Base-by-base conservation (phyloP, 2,888 invertebrate genomes). In the Cantharis flavilabris region DNA sequence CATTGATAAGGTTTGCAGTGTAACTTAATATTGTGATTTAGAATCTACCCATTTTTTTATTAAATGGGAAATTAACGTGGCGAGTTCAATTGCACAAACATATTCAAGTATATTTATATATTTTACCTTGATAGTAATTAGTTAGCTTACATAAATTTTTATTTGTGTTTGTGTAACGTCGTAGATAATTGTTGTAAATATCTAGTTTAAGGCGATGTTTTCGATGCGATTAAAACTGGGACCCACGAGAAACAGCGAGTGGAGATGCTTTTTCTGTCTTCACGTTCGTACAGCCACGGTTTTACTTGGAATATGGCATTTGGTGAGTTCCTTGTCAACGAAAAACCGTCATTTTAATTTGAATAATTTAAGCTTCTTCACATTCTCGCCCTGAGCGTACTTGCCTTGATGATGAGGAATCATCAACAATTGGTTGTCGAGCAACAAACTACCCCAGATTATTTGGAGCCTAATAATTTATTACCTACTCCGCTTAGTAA, bases 251-350 rank as follows among this genome's bases (percentile, higher is more conserved):
- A 91, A 91, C 86, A 93, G 92, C 84, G 94, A 95, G 86, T 95
- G 95, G 94, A 91, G 92, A 83, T 95, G 95, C 89, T 94, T 93
- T 86, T 93, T 95, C 86, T 95, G 95, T 83, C 91, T 95, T 76
- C 96, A 96, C 89, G 96, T 96, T 71, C 92, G 95, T 78, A 96
- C 95, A 18, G 95, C 94, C 49, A 95, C 96, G 33, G 93, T 95
- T 75, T 90, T 94, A 80, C 92, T 96, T 80, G 96, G 96, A 84
- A 91, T 95, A 87, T 96, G 95, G 95, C 95, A 96, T 88, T 90
- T 96, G 91, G 95, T 96, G 89, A 92, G 92, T 89, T 3, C 7
- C 2, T 49, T 49, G n/a, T 23, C 26, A 67, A 0, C n/a, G 9
- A n/a, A 67, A 13, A 23, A 2, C 18, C 13, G 2, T 23, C 13